Percentiles rank a stretch among this genome's conserved stretches.
phyloP scores from a whole-genome alignment of 2,113 vertebrate genomes.

The Chaetura pelagica region DNA sequence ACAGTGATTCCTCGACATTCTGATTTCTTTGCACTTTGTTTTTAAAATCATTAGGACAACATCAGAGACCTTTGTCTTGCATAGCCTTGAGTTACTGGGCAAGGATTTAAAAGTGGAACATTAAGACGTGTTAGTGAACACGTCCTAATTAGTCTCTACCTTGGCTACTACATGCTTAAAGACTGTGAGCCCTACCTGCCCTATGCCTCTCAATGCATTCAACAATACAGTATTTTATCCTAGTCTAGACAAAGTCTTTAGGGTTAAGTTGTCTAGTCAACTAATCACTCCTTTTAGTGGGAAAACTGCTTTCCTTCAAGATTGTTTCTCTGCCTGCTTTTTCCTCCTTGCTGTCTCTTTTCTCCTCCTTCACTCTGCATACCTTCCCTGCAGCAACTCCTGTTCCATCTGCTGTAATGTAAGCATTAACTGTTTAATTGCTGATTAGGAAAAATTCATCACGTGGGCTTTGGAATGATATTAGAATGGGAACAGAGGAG shows the following conservation, averaged over 20 bases:
- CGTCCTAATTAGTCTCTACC: constrained; percentile 22
- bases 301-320: constrained; percentile 23
- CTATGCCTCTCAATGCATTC: neutral
- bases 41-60: neutral
- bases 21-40: constrained; percentile 1
- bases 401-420: constrained; percentile 39
- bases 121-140: neutral
- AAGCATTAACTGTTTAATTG: constrained; percentile 64
- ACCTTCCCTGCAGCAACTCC: constrained; percentile 58
- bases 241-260: constrained; percentile 54
- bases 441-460: constrained; percentile 46
- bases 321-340: constrained; percentile 8
- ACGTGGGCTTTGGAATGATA: neutral
- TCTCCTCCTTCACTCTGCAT: constrained; percentile 42
- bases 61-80: constrained; percentile 28
- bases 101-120: neutral
- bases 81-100: constrained; percentile 28
- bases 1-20: neutral
- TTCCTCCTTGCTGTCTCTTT: constrained; percentile 23
- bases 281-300: neutral
- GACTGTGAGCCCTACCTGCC: neutral
- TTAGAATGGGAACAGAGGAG: neutral
- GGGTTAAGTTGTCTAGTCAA: neutral
- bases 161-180: neutral
- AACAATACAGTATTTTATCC: constrained; percentile 35